Base-by-base conservation (phyloP, 2,888 invertebrate genomes). In the Epistrophe grossulariae region DNA sequence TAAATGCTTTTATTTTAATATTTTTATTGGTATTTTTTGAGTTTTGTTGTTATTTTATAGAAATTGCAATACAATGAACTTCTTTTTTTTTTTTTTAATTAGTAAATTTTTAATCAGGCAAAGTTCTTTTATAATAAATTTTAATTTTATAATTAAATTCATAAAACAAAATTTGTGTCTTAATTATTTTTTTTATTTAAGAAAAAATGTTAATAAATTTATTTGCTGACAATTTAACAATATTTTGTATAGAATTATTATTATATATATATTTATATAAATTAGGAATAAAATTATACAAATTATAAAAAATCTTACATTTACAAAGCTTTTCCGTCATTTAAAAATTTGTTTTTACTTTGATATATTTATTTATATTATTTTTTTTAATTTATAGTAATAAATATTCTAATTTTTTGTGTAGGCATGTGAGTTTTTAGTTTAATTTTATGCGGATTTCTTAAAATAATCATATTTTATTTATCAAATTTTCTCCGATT, bases 321-420 rank as follows among this genome's bases (percentile, higher is more conserved):
- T 84, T 79, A 83, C 78, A 83, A 83, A 84, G 84, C 79, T 84
- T 84, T 84, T 71, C 74, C 64, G 40, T 79, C 70, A 64, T 62
- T 79, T 55, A 74, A 48, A 59, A 60, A 60, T 62, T 52, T 70
- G 28, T 59, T 64, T 50, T 84, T 79, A 48, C 62, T 79, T 76
- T 79, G 71, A 79, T 84, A 78, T 79, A 55, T 71, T 52, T 68
- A 24, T 68, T 38, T 68, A 1, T 5, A 57, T 66, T 66, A 40
- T 40, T 55, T 35, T 68, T 48, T 68, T 62, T 35, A 82, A 72
- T 77, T 78, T 74, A 64, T 74, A 74, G 48, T 79, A 59, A 66
- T 84, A 79, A 84, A 79, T 84, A 71, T 79, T 84, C 64, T 71
- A 84, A 66, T 72, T 76, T 76, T 73, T 71, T 79, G 79, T 84